Percentiles rank a stretch among this genome's conserved stretches.
Evolutionary conservation across 1,140 invertebrate genomes (phyloP).

Genomic region (Drosophila melanogaster): Release_6_plus_ISO1_MT NT_037436.4:9891001-9891500

Average conservation of each 20-base stretch:
- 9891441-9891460: conserved; percentile 97
- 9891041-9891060: conserved; percentile 94
- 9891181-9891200: conserved; percentile 97
- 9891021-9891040: conserved; percentile 91
- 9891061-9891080: conserved; percentile 99
- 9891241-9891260: conserved; percentile 95
- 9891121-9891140: conserved; percentile 94
- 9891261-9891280: conserved; percentile 88
- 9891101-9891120: conserved; percentile 97
- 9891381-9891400: conserved; percentile 94
- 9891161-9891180: conserved; percentile 99
- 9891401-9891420: conserved; percentile 97
- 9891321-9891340: conserved; percentile 96
- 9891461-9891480: conserved; percentile 94
- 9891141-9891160: conserved; percentile 94
- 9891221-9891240: conserved; percentile 98
- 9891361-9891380: conserved; percentile 98
- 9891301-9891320: conserved; percentile 96
- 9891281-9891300: conserved; percentile 97
- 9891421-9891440: conserved; percentile 96
- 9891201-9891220: conserved; percentile 89
- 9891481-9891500: conserved; percentile 96
- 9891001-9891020: conserved; percentile 94
- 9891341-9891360: conserved; percentile 98
- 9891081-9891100: conserved; percentile 99